Evolutionary conservation across 2,888 invertebrate species (phyloP).

Genomic region (Eretmocerus hayati): DNA sequence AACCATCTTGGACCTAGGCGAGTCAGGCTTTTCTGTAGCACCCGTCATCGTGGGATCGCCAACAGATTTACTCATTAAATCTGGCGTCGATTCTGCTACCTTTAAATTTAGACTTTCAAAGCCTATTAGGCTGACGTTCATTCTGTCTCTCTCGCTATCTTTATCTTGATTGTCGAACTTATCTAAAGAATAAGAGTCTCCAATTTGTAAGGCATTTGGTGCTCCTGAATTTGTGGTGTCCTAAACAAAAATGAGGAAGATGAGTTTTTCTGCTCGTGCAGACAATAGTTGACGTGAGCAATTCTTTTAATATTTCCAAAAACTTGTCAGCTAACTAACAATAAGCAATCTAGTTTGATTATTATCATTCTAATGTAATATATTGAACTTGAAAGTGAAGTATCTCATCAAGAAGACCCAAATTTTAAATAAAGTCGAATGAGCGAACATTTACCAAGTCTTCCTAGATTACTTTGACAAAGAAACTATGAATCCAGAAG

Average conservation of each 20-base stretch:
- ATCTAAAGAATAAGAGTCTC: background rate
- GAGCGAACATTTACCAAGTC: too few relatives aligned
- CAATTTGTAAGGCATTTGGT: background rate
- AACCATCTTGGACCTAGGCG: constrained; percentile 30
- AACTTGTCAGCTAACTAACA: too few relatives aligned
- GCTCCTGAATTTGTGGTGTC: constrained; percentile 7
- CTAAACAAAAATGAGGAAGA: background rate
- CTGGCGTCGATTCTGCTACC: background rate
- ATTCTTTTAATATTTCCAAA: too few relatives aligned
- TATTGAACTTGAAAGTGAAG: too few relatives aligned
- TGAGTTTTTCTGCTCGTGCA: too few relatives aligned
- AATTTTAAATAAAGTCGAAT: too few relatives aligned
- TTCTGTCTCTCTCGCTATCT: constrained; percentile 10
- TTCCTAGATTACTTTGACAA: too few relatives aligned
- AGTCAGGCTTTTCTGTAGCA: constrained; percentile 24
- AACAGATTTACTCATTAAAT: constrained; percentile 8
- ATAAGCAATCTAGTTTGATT: too few relatives aligned
- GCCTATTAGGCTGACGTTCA: constrained; percentile 8
- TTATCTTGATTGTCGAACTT: constrained; percentile 16
- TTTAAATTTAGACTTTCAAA: constrained; percentile 15
- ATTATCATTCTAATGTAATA: too few relatives aligned
- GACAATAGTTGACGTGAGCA: too few relatives aligned
- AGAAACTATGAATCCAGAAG: too few relatives aligned
- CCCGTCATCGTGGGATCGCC: constrained; percentile 8
- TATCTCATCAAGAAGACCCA: too few relatives aligned